Evolutionary conservation across 2,888 invertebrate genomes (phyloP), one percentile per base, ranked within the genome.

Genomic region (Drosophila leonis): DNA sequence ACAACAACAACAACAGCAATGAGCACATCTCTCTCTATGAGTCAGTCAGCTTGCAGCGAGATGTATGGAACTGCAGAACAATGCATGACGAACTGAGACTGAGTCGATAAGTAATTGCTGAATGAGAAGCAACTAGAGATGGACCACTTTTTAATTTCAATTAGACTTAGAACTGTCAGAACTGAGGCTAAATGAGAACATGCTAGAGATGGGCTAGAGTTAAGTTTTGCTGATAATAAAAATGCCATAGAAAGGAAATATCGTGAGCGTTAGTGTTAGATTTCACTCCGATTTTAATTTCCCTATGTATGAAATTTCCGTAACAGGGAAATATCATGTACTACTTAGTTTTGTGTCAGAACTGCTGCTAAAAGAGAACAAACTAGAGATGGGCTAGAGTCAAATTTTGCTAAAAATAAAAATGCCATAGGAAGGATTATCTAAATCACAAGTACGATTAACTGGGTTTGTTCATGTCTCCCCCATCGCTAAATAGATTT

Each of bases 21-120:
- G n/a, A 41, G 24, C 27, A 35, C 46, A 46, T 27, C n/a, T 20
- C 42, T 20, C 42, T 44, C 29, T 63, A 65, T 81, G 67, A 55
- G 41, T 69, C 68, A 72, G 44, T 54, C n/a, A n/a, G 66, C 67
- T 65, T 64, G 55, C 46, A 57, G 48, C 62, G 49, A 51, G 59
- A n/a, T 35, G 4, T 9, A 13, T 39, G 7, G 27, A 51, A 51
- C 37, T 39, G 48, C 10, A 48, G 41, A 51, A 56, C 41, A 80
- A 77, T 56, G 52, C 42, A 65, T 51, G n/a, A 33, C 20, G n/a
- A 24, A n/a, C 33, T 27, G 56, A 1, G 48, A 6, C 37, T 27
- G 48, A 37, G 20, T 49, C 54, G 74, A 76, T 74, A 76, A 61
- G 65, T 33, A 61, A 69, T 63, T 62, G 46, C 9, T 57, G 24